Percentiles rank a stretch among this genome's conserved stretches.
Evolutionary conservation across 2,113 vertebrate species (phyloP).

Genomic region (Phaethornis superciliosus): DNA sequence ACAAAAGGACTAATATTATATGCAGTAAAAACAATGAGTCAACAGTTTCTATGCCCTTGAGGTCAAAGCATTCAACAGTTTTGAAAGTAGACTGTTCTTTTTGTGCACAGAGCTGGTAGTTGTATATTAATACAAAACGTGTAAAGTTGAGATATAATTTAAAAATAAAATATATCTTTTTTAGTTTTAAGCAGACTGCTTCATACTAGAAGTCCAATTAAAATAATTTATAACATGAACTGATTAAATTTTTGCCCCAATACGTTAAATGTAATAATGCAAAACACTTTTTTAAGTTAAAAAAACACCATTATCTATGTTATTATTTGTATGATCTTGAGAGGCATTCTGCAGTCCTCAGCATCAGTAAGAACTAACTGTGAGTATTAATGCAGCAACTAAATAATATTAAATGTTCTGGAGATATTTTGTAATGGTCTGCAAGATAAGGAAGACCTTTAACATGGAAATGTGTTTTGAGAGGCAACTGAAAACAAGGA

Average conservation of each 20-base stretch:
- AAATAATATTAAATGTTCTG: not conserved
- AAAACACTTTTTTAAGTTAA: not conserved
- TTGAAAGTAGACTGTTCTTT: slow-evolving; percentile 59
- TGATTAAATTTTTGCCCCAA: not conserved
- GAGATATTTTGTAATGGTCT: slow-evolving; percentile 11
- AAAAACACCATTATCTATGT: not conserved
- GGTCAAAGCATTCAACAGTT: slow-evolving; percentile 72
- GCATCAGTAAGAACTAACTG: not conserved
- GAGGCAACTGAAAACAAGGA: not conserved
- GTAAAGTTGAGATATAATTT: slow-evolving; percentile 24
- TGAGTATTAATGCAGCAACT: not conserved
- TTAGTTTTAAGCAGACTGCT: not conserved
- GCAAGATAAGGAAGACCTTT: slow-evolving; percentile 49
- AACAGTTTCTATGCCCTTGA: slow-evolving; percentile 73
- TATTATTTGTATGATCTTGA: not conserved
- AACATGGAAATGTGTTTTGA: not conserved
- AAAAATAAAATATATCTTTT: not conserved
- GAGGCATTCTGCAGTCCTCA: not conserved
- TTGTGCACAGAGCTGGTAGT: slow-evolving; percentile 24
- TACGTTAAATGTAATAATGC: not conserved
- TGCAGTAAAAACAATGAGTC: slow-evolving; percentile 75
- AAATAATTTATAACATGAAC: not conserved
- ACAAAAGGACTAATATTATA: slow-evolving; percentile 74
- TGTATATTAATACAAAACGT: slow-evolving; percentile 14
- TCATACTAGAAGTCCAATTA: not conserved